Base-by-base conservation (phyloP, 2,888 invertebrate species). In the Heteromurus nitidus region DNA sequence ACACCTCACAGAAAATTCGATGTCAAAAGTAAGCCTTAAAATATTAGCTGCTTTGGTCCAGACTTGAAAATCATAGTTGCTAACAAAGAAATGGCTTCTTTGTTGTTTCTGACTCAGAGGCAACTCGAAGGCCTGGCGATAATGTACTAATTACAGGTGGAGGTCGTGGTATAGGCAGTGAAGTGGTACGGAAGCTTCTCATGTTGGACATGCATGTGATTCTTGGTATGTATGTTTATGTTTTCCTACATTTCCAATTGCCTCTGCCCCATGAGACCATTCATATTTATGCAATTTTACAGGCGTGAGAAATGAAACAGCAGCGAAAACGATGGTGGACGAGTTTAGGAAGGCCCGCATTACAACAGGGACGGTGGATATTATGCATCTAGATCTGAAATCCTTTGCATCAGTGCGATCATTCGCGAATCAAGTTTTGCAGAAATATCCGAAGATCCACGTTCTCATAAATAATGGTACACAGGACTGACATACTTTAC, bases 101-200 rank as follows among this genome's bases (percentile, higher is more conserved):
- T 55, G 55, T 55, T 55, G 20, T 11, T 24, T 20, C 2, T 55
- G 20, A 55, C 24, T 7, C 62, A 93, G 94, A 91, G 88, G 90
- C 93, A 87, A 91, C 92, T 86, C 91, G 91, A 74, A 92, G 93
- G 88, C 91, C 91, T 36, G 93, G 92, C 74, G 92, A 93, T 90
- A 90, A 94, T 82, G 96, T 94, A 80, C 92, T 96, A 70, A 92
- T 96, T 82, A 96, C 96, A 9, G 96, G 96, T 55, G 96, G 96
- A 1, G 93, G 95, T 75, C 91, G 95, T 86, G 96, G 96, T 44
- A 95, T 96, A 87, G 96, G 96, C 13, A 89, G 92, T 28, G 93
- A 93, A 90, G 93, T 95, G 22, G 93, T 95, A 31, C 92, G 92
- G 89, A 93, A 93, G 89, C 90, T 96, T 70, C 89, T 96, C 64